phyloP scores from a whole-genome alignment of 1,140 invertebrate species.

The Drosophila micromelanica region DNA sequence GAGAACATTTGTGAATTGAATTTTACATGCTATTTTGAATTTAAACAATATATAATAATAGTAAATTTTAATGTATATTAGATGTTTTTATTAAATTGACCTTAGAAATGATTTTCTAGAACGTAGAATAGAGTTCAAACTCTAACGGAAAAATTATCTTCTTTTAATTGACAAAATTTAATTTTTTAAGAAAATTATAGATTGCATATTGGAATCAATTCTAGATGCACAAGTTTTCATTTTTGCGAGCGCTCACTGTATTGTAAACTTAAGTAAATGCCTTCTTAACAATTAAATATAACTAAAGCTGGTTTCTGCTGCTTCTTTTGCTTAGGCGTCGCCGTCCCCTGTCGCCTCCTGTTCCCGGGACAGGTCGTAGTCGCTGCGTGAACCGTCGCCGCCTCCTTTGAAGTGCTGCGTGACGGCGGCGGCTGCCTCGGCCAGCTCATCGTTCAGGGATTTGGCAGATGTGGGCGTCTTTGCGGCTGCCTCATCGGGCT shows the following conservation, averaged over 20 bases:
- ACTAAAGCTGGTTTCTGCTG: background rate
- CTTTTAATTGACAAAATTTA: no score
- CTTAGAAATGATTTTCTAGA: no score
- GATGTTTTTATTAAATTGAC: background rate
- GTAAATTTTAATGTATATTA: background rate
- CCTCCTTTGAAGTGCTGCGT: slow-evolving; percentile 59
- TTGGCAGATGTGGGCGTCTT: slow-evolving; percentile 64
- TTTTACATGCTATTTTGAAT: no score
- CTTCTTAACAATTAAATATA: slow-evolving; percentile 36
- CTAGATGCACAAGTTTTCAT: background rate
- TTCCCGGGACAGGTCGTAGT: slow-evolving; percentile 63
- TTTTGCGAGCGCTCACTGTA: slow-evolving; percentile 3
- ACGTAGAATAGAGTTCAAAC: no score
- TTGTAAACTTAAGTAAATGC: slow-evolving; percentile 40
- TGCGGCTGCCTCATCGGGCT: background rate
- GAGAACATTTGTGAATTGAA: background rate
- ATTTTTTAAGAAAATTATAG: no score
- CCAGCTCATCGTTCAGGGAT: slow-evolving; percentile 49
- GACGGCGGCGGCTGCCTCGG: slow-evolving; percentile 56
- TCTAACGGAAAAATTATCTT: no score
- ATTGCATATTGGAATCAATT: no score
- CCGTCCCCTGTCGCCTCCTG: slow-evolving; percentile 12
- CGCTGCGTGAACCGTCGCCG: slow-evolving; percentile 67
- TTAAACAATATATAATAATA: background rate
- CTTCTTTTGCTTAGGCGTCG: slow-evolving; percentile 25